These are phyloP conservation scores for Apamea epomidion DNA, from an alignment of 2,888 invertebrate genomes.

Conservation along the genomic window DNA sequence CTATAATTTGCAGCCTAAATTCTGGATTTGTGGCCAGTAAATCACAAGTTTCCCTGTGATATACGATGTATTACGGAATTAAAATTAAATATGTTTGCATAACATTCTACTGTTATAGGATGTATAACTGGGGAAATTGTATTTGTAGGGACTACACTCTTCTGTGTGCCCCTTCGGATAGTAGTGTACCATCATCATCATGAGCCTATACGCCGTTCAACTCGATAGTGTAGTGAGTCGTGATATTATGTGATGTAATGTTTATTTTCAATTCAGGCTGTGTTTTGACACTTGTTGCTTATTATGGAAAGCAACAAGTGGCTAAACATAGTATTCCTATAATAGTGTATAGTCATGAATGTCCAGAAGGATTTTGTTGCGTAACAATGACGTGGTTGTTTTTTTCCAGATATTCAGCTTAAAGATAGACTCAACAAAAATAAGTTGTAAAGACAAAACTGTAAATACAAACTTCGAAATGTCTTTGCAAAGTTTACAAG, in stretches of 20 bases:
- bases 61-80: background rate
- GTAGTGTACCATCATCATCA: no score
- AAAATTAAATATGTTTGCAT: no score
- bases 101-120: no score
- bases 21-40: background rate
- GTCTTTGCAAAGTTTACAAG: conserved; percentile 92
- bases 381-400: background rate
- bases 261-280: background rate
- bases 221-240: no score
- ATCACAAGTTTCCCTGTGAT: background rate
- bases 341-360: background rate
- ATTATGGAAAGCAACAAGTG: conserved; percentile 8
- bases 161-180: no score
- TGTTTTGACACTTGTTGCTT: conserved; percentile 9
- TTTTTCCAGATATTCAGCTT: conserved; percentile 92
- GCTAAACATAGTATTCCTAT: background rate
- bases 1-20: background rate
- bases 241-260: background rate
- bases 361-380: no score
- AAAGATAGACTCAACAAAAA: conserved; percentile 93
- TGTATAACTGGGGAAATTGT: no score
- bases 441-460: conserved; percentile 93
- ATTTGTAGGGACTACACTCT: no score
- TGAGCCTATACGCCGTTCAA: no score
- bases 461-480: conserved; percentile 93